These are phyloP conservation scores for Leptobrachium leishanense DNA, from an alignment of 2,113 vertebrate species.

Conservation along the genomic window DNA sequence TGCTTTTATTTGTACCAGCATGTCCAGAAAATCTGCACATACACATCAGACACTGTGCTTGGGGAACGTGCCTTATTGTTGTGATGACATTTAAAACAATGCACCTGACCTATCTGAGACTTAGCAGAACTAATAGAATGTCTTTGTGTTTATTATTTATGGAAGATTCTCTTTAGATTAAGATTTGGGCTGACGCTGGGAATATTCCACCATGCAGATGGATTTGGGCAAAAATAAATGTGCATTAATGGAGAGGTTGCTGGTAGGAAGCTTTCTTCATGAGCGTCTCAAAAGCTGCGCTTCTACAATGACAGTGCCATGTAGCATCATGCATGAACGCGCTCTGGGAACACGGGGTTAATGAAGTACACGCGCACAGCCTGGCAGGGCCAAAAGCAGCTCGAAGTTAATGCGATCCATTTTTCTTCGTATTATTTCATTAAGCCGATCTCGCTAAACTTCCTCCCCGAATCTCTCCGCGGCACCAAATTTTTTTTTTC, in stretches of 20 bases:
- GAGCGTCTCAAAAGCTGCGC: neutral
- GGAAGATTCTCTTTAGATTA: conserved; percentile 44
- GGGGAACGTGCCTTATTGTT: conserved; percentile 42
- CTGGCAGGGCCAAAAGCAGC: conserved; percentile 13
- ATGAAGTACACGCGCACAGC: neutral
- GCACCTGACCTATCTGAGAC: conserved; percentile 46
- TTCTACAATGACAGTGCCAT: neutral
- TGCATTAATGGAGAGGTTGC: neutral
- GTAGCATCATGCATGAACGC: neutral
- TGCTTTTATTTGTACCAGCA: conserved; percentile 43
- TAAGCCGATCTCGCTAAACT: conserved; percentile 88
- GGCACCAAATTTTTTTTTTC: conserved; percentile 77
- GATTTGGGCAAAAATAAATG: neutral
- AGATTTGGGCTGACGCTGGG: conserved; percentile 1
- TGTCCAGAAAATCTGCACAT: conserved; percentile 47
- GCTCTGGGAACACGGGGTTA: conserved; percentile 7
- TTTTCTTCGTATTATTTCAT: conserved; percentile 96
- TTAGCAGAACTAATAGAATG: conserved; percentile 46
- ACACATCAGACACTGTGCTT: conserved; percentile 38
- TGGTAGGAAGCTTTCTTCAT: neutral
- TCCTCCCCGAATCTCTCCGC: conserved; percentile 74
- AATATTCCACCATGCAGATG: neutral
- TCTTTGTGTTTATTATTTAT: conserved; percentile 47
- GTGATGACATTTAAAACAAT: conserved; percentile 50
- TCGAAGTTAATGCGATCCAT: conserved; percentile 69